Evolutionary conservation across 2,797 vertebrate genomes (phyloP).

Genomic region (Phataginus tetradactyla): DNA sequence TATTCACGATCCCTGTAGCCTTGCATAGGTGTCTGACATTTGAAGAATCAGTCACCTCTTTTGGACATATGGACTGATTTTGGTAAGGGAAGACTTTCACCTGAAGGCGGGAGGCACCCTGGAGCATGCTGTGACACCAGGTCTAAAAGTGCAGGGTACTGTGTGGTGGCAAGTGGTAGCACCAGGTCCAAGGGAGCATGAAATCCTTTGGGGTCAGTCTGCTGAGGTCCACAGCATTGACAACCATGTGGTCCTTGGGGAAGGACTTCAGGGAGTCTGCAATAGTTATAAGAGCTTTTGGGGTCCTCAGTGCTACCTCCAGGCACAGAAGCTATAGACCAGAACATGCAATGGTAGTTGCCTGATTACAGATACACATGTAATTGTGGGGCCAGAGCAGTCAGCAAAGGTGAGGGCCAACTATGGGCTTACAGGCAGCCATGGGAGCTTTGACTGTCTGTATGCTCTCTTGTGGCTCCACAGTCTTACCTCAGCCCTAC

Average conservation of each 20-base stretch:
- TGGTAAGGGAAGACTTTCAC: not conserved
- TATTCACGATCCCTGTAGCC: not conserved
- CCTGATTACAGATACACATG: not conserved
- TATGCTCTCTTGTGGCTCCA: not conserved
- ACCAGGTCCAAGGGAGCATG: not conserved
- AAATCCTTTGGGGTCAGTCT: not conserved
- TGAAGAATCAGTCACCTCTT: not conserved
- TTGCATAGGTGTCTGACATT: not conserved
- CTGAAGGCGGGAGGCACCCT: too few relatives aligned
- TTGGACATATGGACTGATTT: not conserved
- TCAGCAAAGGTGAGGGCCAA: not conserved
- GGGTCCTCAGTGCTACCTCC: not conserved
- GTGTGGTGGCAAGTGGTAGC: not conserved
- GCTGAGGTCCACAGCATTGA: not conserved
- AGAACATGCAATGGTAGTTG: not conserved
- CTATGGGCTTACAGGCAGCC: not conserved
- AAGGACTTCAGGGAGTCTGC: not conserved
- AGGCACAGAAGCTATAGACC: not conserved
- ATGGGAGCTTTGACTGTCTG: not conserved
- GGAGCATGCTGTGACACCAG: not conserved
- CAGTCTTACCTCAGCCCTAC: not conserved
- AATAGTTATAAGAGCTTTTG: not conserved
- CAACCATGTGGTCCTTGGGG: not conserved
- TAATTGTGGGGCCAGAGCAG: not conserved
- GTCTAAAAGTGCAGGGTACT: not conserved